phyloP scores from a whole-genome alignment of 2,797 vertebrate species.

The Phalanger gymnotis region DNA sequence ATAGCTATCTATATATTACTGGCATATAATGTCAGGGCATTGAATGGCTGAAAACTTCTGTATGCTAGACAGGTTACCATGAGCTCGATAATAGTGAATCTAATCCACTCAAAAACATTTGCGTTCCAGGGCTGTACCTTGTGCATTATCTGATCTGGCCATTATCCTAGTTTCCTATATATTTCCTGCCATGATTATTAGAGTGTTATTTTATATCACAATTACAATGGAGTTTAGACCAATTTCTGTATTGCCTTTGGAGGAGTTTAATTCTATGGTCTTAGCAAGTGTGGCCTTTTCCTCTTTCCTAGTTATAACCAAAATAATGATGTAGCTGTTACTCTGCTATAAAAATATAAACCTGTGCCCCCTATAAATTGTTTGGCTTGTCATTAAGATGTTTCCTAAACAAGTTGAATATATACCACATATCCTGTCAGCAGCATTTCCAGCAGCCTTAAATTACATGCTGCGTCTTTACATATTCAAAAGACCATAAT shows the following conservation, averaged over 20 bases:
- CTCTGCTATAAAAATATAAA: constrained; percentile 80
- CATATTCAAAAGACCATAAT: constrained; percentile 84
- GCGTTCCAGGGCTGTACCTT: constrained; percentile 41
- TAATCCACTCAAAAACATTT: constrained; percentile 38
- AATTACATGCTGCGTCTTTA: constrained; percentile 84
- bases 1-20: background rate
- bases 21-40: background rate
- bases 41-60: background rate
- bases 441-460: constrained; percentile 80
- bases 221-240: constrained; percentile 74
- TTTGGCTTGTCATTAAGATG: constrained; percentile 83
- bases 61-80: constrained; percentile 31
- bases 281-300: constrained; percentile 79
- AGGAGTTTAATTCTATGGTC: constrained; percentile 83
- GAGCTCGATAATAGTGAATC: constrained; percentile 45
- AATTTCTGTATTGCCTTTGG: constrained; percentile 74
- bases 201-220: constrained; percentile 73
- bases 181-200: constrained; percentile 65
- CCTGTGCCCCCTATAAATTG: constrained; percentile 81
- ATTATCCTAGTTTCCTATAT: constrained; percentile 1
- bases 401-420: constrained; percentile 81
- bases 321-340: constrained; percentile 83
- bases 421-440: constrained; percentile 67
- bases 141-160: constrained; percentile 51
- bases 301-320: constrained; percentile 77